Percentiles rank a stretch among this genome's conserved stretches.
phyloP scores from a whole-genome alignment of 2,888 invertebrate species.

The Barypeithes pellucidus region DNA sequence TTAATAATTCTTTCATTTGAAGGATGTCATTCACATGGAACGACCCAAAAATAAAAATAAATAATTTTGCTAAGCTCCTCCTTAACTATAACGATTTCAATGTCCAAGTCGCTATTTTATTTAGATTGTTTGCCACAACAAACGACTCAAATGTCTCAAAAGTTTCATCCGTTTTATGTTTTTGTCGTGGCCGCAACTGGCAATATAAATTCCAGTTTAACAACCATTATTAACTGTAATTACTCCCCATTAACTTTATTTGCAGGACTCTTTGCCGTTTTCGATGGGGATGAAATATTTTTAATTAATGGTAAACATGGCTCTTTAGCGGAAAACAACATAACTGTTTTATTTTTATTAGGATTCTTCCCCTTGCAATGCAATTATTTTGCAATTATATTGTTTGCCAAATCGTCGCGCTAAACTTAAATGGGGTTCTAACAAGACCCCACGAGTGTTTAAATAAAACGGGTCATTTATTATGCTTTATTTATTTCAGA shows the following conservation, averaged over 20 bases:
- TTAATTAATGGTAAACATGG: slow-evolving; percentile 6
- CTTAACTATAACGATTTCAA: no score
- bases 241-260: slow-evolving; percentile 28
- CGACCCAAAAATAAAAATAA: no score
- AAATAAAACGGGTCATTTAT: no score
- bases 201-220: slow-evolving; percentile 29
- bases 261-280: slow-evolving; percentile 5
- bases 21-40: no score
- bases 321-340: not conserved
- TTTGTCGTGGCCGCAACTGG: slow-evolving; percentile 10
- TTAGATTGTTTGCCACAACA: not conserved
- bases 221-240: slow-evolving; percentile 22
- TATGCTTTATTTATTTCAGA: no score
- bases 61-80: no score
- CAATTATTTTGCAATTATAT: not conserved
- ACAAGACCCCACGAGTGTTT: not conserved
- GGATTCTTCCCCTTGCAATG: not conserved
- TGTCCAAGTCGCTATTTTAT: no score
- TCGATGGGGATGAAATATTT: slow-evolving; percentile 2
- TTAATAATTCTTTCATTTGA: no score
- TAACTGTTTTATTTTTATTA: not conserved
- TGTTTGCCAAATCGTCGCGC: not conserved
- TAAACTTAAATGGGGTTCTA: no score
- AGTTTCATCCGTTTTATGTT: slow-evolving; percentile 7
- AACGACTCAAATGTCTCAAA: not conserved